These are phyloP conservation scores for Lithophane socia DNA, from an alignment of 2,888 invertebrate species.

Conservation along the genomic window DNA sequence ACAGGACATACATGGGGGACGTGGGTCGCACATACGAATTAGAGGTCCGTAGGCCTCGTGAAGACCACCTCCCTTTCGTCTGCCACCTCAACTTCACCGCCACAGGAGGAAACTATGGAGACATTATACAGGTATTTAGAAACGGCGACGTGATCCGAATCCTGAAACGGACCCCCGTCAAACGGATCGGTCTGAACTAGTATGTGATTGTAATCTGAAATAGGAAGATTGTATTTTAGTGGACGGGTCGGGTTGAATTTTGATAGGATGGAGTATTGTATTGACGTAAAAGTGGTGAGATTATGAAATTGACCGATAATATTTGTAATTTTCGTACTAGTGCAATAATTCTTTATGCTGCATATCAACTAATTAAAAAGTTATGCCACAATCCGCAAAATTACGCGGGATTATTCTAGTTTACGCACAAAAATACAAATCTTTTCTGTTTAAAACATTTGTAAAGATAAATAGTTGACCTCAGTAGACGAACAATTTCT, in stretches of 20 bases:
- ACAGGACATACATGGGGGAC: slow-evolving; percentile 95
- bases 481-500: neutral
- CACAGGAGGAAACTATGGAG: slow-evolving; percentile 92
- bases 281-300: slow-evolving; percentile 26
- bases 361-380: no score
- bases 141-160: slow-evolving; percentile 60
- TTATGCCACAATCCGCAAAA: no score
- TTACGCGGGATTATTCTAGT: no score
- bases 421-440: no score
- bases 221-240: slow-evolving; percentile 61
- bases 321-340: neutral
- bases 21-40: slow-evolving; percentile 95
- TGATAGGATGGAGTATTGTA: slow-evolving; percentile 43
- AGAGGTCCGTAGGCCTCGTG: slow-evolving; percentile 93
- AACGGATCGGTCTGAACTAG: slow-evolving; percentile 56
- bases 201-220: slow-evolving; percentile 68
- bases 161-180: slow-evolving; percentile 59
- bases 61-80: slow-evolving; percentile 94
- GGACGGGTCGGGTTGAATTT: slow-evolving; percentile 49
- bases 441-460: no score
- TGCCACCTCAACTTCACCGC: slow-evolving; percentile 96
- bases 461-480: neutral
- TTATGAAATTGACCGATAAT: neutral
- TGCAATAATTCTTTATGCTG: neutral
- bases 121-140: slow-evolving; percentile 71